Percentiles rank a stretch among this genome's conserved stretches.
phyloP scores from a whole-genome alignment of 2,113 vertebrate species.

The Lophochroa leadbeateri region DNA sequence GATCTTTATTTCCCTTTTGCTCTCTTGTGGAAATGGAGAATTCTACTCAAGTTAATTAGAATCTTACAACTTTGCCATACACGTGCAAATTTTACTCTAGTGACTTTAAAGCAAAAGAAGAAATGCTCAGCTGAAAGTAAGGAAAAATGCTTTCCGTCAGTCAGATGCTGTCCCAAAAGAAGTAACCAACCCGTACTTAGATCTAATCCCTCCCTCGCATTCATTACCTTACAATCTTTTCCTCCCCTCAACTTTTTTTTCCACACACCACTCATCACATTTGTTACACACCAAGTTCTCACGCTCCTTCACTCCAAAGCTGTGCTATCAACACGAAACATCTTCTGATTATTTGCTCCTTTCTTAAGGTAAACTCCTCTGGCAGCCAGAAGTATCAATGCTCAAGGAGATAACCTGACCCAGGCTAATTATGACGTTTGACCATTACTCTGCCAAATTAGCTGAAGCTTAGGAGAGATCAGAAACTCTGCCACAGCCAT shows the following conservation, averaged over 20 bases:
- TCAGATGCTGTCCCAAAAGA: neutral
- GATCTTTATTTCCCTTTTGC: neutral
- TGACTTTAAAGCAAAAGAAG: neutral
- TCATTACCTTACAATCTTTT: neutral
- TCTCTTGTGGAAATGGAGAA: neutral
- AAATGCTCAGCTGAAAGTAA: neutral
- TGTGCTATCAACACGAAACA: neutral
- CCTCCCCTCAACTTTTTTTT: neutral
- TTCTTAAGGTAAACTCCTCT: neutral
- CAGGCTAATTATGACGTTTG: neutral
- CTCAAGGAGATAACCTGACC: neutral
- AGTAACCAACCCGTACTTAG: neutral
- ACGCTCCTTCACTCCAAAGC: neutral
- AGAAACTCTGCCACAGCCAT: neutral
- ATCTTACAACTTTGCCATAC: neutral
- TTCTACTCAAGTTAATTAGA: neutral
- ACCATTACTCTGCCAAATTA: neutral
- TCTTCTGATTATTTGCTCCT: neutral
- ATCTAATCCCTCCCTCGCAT: neutral
- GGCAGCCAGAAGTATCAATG: neutral
- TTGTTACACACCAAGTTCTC: neutral
- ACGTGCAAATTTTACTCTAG: neutral
- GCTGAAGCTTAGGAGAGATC: neutral
- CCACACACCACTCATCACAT: neutral
- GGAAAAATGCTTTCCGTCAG: neutral